Evolutionary conservation across 2,113 vertebrate genomes (phyloP).

Genomic region (Butorides virescens): DNA sequence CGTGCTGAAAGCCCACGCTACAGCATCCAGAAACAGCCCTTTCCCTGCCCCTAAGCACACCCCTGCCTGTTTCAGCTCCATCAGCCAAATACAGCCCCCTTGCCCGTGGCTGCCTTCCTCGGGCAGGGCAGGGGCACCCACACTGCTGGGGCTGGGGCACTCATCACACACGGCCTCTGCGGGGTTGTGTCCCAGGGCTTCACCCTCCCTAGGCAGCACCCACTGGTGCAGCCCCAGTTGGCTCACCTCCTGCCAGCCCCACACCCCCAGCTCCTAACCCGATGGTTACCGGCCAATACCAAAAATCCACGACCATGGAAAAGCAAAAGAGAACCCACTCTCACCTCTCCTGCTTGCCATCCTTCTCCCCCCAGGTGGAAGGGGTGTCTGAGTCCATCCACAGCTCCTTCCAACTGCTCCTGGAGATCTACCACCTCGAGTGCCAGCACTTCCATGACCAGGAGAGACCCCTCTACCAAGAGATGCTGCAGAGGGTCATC

Average conservation of each 20-base stretch:
- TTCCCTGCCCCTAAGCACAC: neutral
- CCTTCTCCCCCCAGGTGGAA: conserved; percentile 74
- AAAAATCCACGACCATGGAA: accelerated
- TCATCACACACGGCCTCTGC: neutral
- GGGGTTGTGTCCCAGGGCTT: accelerated
- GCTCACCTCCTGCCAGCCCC: neutral
- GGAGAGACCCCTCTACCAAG: conserved; percentile 69
- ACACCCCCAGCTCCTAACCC: neutral
- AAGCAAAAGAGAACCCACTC: neutral
- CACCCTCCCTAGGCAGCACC: neutral
- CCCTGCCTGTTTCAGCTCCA: neutral
- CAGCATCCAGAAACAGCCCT: neutral
- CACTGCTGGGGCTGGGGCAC: accelerated
- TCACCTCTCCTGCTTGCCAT: accelerated
- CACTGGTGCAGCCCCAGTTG: neutral
- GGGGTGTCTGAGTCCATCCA: conserved; percentile 80
- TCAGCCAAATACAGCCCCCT: neutral
- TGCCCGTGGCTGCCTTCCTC: neutral
- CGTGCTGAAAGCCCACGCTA: accelerated
- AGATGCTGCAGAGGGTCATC: conserved; percentile 72
- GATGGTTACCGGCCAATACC: accelerated
- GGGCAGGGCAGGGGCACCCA: neutral
- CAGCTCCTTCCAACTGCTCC: conserved; percentile 75
- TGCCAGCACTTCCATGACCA: conserved; percentile 71
- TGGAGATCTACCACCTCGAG: conserved; percentile 82